phyloP scores from a whole-genome alignment of 2,888 invertebrate species.

The Graphium colonna region DNA sequence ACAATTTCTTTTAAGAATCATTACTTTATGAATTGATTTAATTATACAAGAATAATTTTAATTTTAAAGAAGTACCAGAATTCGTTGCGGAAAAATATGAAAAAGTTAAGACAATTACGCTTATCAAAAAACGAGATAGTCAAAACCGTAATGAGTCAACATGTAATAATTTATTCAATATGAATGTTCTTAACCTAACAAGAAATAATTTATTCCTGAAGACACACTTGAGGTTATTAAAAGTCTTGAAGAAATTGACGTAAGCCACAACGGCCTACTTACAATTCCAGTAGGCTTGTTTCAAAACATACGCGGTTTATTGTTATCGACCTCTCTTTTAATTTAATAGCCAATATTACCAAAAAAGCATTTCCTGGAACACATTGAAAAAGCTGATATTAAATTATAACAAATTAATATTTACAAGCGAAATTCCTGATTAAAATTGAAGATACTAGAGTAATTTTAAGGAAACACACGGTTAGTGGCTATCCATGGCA shows the following conservation, averaged over 20 bases:
- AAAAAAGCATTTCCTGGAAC: slow-evolving; percentile 21
- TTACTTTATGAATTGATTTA: slow-evolving; percentile 34
- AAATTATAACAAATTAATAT: slow-evolving; percentile 26
- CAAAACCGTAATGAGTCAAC: background rate
- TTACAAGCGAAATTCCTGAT: slow-evolving; percentile 26
- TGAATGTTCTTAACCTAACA: slow-evolving; percentile 5
- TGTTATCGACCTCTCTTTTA: slow-evolving; percentile 28
- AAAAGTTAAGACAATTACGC: slow-evolving; percentile 1
- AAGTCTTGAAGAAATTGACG: slow-evolving; percentile 26
- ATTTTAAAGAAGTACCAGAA: slow-evolving; percentile 1
- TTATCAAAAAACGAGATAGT: slow-evolving; percentile 5
- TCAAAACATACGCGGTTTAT: slow-evolving; percentile 24
- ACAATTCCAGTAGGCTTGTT: slow-evolving; percentile 25
- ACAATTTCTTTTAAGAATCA: slow-evolving; percentile 27
- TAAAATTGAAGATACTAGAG: slow-evolving; percentile 19
- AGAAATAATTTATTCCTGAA: background rate
- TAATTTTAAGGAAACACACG: slow-evolving; percentile 23
- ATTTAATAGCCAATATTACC: slow-evolving; percentile 23
- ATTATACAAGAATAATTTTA: slow-evolving; percentile 6
- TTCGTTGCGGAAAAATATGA: slow-evolving; percentile 6
- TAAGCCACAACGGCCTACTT: slow-evolving; percentile 26
- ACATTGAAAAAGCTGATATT: slow-evolving; percentile 26
- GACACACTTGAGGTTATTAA: slow-evolving; percentile 1
- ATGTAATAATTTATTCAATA: slow-evolving; percentile 3
- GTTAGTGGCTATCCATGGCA: slow-evolving; percentile 31